Conservation (phyloP, 2,797 vertebrate genomes). For the Pteropus rufus region DNA sequence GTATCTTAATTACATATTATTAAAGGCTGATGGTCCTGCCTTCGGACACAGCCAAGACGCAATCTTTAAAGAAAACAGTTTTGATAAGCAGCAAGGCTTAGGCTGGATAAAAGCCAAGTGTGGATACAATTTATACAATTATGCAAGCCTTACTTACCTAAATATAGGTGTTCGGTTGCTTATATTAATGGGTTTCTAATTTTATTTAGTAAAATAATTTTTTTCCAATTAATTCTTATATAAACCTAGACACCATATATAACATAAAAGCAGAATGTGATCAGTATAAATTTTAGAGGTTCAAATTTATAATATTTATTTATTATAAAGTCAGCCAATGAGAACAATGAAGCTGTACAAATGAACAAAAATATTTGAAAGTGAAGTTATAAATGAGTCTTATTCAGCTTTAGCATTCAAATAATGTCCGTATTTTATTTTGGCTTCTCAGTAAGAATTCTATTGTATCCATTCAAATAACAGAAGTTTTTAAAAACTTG, state of each 20-base stretch:
- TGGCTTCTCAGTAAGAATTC: neutral
- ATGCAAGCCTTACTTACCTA: neutral
- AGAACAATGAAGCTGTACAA: neutral
- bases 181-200: neutral
- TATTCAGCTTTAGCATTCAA: neutral
- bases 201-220: neutral
- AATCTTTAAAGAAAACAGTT: neutral
- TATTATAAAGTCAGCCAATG: neutral
- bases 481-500: neutral
- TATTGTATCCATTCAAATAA: neutral
- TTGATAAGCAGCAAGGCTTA: neutral
- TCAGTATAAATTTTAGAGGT: neutral
- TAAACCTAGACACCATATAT: neutral
- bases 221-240: neutral
- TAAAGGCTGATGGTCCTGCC: neutral
- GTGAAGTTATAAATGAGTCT: neutral
- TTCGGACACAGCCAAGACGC: neutral
- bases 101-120: neutral
- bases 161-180: neutral
- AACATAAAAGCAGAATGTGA: neutral
- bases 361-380: conserved; percentile 8
- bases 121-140: neutral
- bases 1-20: neutral
- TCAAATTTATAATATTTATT: conserved; percentile 20
- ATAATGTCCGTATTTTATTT: neutral